A percentile compares a stretch with the other conserved stretches of the same genome.
These are phyloP conservation scores for Holacanthus passer DNA, from an alignment of 2,113 vertebrate species.

Conservation along the genomic window DNA sequence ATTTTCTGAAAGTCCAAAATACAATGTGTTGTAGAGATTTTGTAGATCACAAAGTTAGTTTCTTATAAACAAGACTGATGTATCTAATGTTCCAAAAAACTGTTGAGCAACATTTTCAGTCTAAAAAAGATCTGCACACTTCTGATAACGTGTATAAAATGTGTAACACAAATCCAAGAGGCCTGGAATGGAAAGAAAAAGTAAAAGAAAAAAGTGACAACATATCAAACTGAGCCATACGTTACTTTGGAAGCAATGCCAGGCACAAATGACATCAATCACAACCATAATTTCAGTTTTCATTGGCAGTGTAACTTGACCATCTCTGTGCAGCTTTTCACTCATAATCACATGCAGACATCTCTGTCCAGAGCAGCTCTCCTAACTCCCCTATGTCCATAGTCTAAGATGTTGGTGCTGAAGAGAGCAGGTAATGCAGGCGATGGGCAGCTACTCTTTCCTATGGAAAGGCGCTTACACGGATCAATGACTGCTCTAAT, in stretches of 20 bases:
- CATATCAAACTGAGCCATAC: not conserved
- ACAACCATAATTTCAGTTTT: conserved; percentile 44
- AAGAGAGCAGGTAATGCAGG: conserved; percentile 74
- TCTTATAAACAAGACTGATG: not conserved
- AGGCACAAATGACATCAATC: conserved; percentile 4
- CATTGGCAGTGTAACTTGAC: conserved; percentile 33
- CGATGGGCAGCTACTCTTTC: conserved; percentile 63
- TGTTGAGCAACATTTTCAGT: not conserved
- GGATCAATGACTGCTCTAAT: conserved; percentile 77
- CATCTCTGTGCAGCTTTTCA: conserved; percentile 19
- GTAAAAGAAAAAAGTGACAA: not conserved
- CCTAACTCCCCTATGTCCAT: conserved; percentile 27
- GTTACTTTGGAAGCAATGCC: not conserved
- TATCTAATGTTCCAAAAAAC: not conserved
- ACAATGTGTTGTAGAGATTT: not conserved
- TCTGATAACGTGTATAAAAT: not conserved
- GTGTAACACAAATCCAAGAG: not conserved
- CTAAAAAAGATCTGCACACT: not conserved
- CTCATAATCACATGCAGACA: conserved; percentile 12
- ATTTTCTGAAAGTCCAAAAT: not conserved
- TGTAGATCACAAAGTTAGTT: not conserved
- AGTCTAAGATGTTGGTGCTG: conserved; percentile 52
- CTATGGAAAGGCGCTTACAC: conserved; percentile 81
- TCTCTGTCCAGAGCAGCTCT: conserved; percentile 33
- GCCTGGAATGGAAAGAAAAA: not conserved